phyloP scores from a whole-genome alignment of 2,797 vertebrate species.

The Parambassis ranga region DNA sequence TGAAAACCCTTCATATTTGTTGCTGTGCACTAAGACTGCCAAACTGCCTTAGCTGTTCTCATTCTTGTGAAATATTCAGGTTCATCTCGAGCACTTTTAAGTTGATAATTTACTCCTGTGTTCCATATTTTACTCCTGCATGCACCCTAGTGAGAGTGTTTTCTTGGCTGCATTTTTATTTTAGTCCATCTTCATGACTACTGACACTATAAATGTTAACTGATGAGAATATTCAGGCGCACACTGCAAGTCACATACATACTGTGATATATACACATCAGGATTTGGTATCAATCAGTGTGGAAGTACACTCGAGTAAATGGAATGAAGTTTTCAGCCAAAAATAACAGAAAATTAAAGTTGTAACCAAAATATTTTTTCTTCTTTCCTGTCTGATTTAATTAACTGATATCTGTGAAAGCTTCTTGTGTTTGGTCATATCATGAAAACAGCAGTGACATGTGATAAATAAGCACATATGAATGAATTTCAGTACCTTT shows the following conservation, averaged over 20 bases:
- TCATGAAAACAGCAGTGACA: neutral
- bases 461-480: no score
- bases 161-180: slow-evolving; percentile 35
- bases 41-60: slow-evolving; percentile 64
- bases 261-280: slow-evolving; percentile 39
- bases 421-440: neutral
- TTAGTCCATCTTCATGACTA: slow-evolving; percentile 10
- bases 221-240: slow-evolving; percentile 42
- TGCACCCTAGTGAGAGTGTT: slow-evolving; percentile 59
- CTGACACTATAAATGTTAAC: slow-evolving; percentile 38
- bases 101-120: slow-evolving; percentile 34
- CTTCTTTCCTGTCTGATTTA: slow-evolving; percentile 16
- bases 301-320: slow-evolving; percentile 17
- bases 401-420: neutral
- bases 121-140: slow-evolving; percentile 61
- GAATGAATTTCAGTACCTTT: no score
- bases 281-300: slow-evolving; percentile 39
- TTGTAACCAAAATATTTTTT: slow-evolving; percentile 29
- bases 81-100: slow-evolving; percentile 61
- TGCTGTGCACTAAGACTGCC: slow-evolving; percentile 47
- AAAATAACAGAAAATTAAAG: slow-evolving; percentile 55
- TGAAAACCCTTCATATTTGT: neutral
- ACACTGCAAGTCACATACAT: slow-evolving; percentile 22
- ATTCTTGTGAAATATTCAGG: slow-evolving; percentile 42
- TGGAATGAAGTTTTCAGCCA: slow-evolving; percentile 48